A percentile compares a stretch with the other conserved stretches of the same genome.
phyloP scores from a whole-genome alignment of 2,888 invertebrate species.

The Drosophila mercatorum region DNA sequence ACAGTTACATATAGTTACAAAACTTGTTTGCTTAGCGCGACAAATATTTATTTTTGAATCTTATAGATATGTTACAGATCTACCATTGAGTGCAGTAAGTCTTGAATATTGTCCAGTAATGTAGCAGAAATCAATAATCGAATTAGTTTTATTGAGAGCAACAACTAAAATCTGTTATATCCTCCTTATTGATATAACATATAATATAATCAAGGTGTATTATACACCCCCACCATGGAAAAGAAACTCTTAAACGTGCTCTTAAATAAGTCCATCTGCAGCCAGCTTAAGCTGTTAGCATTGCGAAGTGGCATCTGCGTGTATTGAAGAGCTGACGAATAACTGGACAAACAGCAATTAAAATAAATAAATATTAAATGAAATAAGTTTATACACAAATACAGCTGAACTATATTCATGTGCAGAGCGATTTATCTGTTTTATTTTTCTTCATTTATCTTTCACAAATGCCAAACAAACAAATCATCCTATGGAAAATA shows the following conservation, averaged over 20 bases:
- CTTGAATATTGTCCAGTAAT: no score
- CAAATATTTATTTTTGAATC: background rate
- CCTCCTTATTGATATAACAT: no score
- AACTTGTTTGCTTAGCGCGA: background rate
- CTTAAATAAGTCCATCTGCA: no score
- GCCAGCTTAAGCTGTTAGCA: background rate
- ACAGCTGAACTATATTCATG: conserved; percentile 16
- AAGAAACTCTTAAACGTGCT: no score
- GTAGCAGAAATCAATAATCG: no score
- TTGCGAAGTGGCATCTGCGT: conserved; percentile 15
- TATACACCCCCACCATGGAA: no score
- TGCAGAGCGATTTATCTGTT: conserved; percentile 35
- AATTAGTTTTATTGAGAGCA: no score
- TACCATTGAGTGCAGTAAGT: no score
- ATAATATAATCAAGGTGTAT: no score
- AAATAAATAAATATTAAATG: conserved; percentile 35
- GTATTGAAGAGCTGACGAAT: conserved; percentile 2
- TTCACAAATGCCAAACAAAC: conserved; percentile 54
- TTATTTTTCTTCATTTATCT: conserved; percentile 53
- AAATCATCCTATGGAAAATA: conserved; percentile 33
- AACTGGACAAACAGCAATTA: conserved; percentile 26
- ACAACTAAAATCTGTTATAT: no score
- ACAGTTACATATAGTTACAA: no score
- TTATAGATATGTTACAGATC: background rate
- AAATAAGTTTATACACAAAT: conserved; percentile 10